Evolutionary conservation across 2,888 invertebrate genomes (phyloP), one percentile per base, ranked within the genome.

Genomic region (Icerya purchasi): DNA sequence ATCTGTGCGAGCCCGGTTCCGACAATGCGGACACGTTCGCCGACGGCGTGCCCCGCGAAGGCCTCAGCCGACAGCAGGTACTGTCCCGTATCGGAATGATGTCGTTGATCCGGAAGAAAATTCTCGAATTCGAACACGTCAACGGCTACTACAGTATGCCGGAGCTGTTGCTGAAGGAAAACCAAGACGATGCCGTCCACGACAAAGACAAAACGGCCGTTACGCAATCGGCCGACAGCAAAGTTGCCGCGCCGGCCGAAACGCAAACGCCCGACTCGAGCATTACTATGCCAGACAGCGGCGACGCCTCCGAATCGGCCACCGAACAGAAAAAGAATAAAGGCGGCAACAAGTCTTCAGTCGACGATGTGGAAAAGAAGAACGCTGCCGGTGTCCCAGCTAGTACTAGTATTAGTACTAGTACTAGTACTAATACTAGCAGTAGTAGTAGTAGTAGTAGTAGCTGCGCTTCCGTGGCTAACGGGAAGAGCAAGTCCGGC

Each of bases 81-180:
- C 77, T 98, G 24, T 96, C 96, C 1, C 78, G 98, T 65, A 97
- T 99, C 65, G 98, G 98, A 18, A 93, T 98, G 1, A 97, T 99
- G 97, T 94, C 94, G 19, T 76, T 99, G 22, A 97, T 99, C 59
- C 79, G 97, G 61, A 98, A 98, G 74, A 99, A 99, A 76, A 81
- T 79, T 36, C 96, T 96, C 71, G 98, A 99, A 70, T 99, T 98
- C 71, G 98, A 99, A 70, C 86, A 88, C 68, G 93, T 96, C 63
- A 99, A 99, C 70, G 97, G 97, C 1, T 87, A 89, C 66, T 93
- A 94, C 71, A 94, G 93, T 69, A 93, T 98, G 90, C 94, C 96
- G 0, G 90, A 91, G 70, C 76, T 88, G 67, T 83, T 86, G 64
- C 79, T 51, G 62, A 66, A 59, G 62, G 59, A 19, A 66, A 67